Conservation (phyloP, 2,797 vertebrate genomes). For the Rhyacichthys aspro region DNA sequence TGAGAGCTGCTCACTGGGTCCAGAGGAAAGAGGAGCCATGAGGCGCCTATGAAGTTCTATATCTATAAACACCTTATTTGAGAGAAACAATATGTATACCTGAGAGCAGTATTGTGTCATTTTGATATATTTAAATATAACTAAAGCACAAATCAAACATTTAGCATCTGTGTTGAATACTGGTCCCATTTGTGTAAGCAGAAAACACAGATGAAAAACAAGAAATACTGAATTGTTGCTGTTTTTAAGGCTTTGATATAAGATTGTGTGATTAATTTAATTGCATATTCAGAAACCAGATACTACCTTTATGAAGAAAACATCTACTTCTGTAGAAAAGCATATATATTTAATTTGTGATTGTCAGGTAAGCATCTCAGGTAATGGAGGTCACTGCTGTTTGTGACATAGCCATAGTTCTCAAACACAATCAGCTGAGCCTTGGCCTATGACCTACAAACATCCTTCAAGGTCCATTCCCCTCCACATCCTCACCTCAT, state of each 20-base stretch:
- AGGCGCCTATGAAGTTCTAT: slow-evolving; percentile 44
- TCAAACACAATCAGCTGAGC: slow-evolving; percentile 13
- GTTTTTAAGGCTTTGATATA: no score
- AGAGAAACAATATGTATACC: slow-evolving; percentile 9
- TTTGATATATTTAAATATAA: slow-evolving; percentile 19
- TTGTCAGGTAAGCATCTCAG: not conserved
- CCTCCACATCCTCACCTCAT: slow-evolving; percentile 11
- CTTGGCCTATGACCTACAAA: slow-evolving; percentile 15
- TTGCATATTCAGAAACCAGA: no score
- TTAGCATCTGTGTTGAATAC: not conserved
- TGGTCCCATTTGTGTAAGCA: no score
- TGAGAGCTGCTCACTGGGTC: slow-evolving; percentile 59
- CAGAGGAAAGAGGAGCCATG: slow-evolving; percentile 52
- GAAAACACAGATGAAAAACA: no score
- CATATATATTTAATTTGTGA: not conserved
- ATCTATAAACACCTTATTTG: slow-evolving; percentile 50
- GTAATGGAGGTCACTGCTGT: slow-evolving; percentile 13
- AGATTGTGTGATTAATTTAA: no score
- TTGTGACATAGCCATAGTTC: not conserved
- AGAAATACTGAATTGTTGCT: no score
- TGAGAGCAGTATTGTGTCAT: slow-evolving; percentile 13
- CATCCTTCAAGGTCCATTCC: slow-evolving; percentile 14
- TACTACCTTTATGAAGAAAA: no score
- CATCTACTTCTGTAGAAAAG: not conserved
- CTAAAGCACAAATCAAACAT: not conserved